phyloP scores from a whole-genome alignment of 1,140 invertebrate genomes.

The Drosophila mayri region DNA sequence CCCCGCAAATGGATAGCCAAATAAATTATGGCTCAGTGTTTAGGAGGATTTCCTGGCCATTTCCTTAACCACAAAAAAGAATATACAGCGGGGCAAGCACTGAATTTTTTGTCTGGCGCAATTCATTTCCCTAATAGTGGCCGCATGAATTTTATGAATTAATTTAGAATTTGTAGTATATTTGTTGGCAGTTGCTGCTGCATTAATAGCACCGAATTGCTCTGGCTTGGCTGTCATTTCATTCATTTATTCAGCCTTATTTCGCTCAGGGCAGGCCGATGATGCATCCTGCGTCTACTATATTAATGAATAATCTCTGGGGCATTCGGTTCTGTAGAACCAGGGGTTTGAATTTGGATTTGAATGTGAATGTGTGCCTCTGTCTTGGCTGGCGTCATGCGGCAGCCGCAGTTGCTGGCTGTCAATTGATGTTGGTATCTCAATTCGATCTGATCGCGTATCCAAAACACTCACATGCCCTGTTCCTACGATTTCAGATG shows the following conservation, averaged over 20 bases:
- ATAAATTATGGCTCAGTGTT: conserved; percentile 12
- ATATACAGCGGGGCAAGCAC: conserved; percentile 1
- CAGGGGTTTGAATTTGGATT: conserved; percentile 9
- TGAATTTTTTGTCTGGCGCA: conserved; percentile 21
- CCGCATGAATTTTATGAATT: conserved; percentile 79
- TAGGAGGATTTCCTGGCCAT: conserved; percentile 34
- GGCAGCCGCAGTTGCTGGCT: conserved; percentile 63
- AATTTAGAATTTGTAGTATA: conserved; percentile 72
- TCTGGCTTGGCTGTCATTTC: conserved; percentile 73
- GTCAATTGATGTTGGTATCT: conserved; percentile 78
- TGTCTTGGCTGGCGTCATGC: conserved; percentile 62
- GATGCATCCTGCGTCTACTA: conserved; percentile 67
- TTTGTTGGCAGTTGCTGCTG: conserved; percentile 77
- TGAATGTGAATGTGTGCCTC: conserved; percentile 5
- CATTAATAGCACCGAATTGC: conserved; percentile 67
- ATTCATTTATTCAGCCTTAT: conserved; percentile 61
- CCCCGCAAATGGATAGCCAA: conserved; percentile 3
- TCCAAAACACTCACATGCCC: conserved; percentile 11
- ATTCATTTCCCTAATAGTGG: conserved; percentile 76
- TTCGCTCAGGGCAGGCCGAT: conserved; percentile 39
- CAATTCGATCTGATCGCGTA: conserved; percentile 33
- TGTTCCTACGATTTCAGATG: conserved; percentile 87
- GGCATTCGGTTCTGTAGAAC: conserved; percentile 49
- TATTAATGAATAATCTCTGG: conserved; percentile 71
- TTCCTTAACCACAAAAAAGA: conserved; percentile 39